phyloP scores from a whole-genome alignment of 2,888 invertebrate genomes.

The Melangyna quadrimaculata region DNA sequence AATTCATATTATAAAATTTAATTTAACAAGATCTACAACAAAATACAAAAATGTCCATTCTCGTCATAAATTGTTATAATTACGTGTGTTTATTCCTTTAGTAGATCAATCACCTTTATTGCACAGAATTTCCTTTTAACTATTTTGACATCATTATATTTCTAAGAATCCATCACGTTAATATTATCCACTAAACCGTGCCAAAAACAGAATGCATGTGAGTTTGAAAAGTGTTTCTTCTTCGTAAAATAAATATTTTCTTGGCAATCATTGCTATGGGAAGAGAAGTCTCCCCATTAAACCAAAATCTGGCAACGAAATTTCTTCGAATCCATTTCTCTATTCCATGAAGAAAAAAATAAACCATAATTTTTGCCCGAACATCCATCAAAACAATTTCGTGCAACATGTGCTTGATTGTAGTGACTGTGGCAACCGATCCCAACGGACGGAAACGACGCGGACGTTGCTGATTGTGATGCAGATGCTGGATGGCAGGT shows the following conservation, averaged over 20 bases:
- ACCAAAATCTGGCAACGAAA: background rate
- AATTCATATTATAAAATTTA: too few species aligned
- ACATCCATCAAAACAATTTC: slow-evolving; percentile 64
- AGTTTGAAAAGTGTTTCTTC: background rate
- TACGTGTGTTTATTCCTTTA: background rate
- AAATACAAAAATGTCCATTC: background rate
- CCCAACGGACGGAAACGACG: background rate
- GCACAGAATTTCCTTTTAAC: background rate
- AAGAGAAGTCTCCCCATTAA: background rate
- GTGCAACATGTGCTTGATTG: slow-evolving; percentile 68
- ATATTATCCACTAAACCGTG: background rate
- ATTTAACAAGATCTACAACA: background rate
- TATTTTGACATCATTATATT: background rate
- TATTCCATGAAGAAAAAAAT: background rate
- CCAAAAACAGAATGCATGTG: background rate
- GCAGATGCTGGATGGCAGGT: background rate
- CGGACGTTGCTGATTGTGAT: background rate
- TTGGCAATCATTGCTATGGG: background rate
- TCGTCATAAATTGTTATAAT: background rate
- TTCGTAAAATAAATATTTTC: background rate
- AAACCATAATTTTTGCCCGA: slow-evolving; percentile 39
- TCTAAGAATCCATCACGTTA: background rate
- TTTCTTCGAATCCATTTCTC: background rate
- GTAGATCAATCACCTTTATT: background rate
- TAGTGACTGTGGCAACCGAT: background rate